Base-by-base conservation (phyloP, 2,797 vertebrate species). In the Synanceia verrucosa region DNA sequence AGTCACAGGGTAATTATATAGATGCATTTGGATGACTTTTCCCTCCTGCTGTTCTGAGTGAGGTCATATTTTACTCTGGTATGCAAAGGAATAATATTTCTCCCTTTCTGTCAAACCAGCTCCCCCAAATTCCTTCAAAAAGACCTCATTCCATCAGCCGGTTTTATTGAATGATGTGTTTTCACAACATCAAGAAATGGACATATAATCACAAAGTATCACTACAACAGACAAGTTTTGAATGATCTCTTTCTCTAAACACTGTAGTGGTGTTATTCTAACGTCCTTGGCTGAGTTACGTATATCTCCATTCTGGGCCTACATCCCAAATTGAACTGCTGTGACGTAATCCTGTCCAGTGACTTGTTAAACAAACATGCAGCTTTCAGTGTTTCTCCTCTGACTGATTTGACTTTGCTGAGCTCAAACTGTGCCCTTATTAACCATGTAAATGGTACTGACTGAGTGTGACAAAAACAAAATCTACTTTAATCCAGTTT, bases 331-430 rank as follows among this genome's bases (percentile, higher is more conserved):
- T 83, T 70, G 73, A 84, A 79, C 67, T 76, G 47, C 48, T 58
- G 61, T 93, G 89, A 92, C 76, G 81, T 89, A 89, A 92, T 86
- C 76, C 73, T 84, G 58, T 66, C 33, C 55, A 61, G 73, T 86
- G 76, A 88, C 85, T 84, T 76, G 65, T 86, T 80, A 83, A 86
- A 79, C 76, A 89, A 92, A 91, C 85, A 88, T 26, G 78, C 66
- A 76, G 60, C 68, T 76, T 73, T 84, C 48, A 76, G 66, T 66
- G 78, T 81, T 85, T 85, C 81, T 83, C 70, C 70, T 82, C 68
- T 67, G 29, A 31, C 69, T 53, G 41, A 43, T 76, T 71, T 85
- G 55, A 82, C 67, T 83, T 82, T 58, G 66, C 68, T 24, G 53
- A 46, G 39, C 74, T 60, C 64, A 73, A 61, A 79, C 64, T 24